A percentile compares a stretch with the other conserved stretches of the same genome.
Evolutionary conservation across 2,888 invertebrate genomes (phyloP).

Genomic region (Volucella bombylans): DNA sequence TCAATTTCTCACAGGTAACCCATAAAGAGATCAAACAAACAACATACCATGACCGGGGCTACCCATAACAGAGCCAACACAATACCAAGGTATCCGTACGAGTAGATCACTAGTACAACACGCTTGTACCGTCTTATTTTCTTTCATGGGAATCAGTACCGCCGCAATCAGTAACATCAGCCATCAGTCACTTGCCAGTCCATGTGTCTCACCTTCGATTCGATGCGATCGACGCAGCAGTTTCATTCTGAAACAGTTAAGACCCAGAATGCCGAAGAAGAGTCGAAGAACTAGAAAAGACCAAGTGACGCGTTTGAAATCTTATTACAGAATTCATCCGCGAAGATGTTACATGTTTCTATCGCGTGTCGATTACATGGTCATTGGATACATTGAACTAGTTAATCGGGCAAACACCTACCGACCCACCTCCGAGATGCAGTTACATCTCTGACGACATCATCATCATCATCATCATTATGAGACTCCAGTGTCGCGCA

Average conservation of each 20-base stretch:
- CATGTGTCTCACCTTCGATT: conserved; percentile 44
- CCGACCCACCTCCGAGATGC: conserved; percentile 5
- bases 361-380: conserved; percentile 65
- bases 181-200: not conserved
- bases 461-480: conserved; percentile 13
- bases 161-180: not conserved
- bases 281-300: conserved; percentile 24
- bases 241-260: conserved; percentile 35
- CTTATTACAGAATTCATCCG: conserved; percentile 49
- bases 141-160: not conserved
- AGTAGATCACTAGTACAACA: not conserved
- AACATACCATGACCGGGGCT: conserved; percentile 59
- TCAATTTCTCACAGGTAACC: conserved; percentile 64
- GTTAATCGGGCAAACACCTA: conserved; percentile 15
- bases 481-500: too few species aligned
- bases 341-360: conserved; percentile 30
- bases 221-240: not conserved
- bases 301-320: conserved; percentile 4
- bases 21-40: conserved; percentile 56
- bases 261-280: conserved; percentile 28
- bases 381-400: conserved; percentile 21
- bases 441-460: conserved; percentile 32
- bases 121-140: conserved; percentile 7
- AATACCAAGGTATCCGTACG: conserved; percentile 4
- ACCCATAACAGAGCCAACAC: conserved; percentile 51